Conservation (phyloP, 1,140 invertebrate species). For the Paraescarpia echinospica region DNA sequence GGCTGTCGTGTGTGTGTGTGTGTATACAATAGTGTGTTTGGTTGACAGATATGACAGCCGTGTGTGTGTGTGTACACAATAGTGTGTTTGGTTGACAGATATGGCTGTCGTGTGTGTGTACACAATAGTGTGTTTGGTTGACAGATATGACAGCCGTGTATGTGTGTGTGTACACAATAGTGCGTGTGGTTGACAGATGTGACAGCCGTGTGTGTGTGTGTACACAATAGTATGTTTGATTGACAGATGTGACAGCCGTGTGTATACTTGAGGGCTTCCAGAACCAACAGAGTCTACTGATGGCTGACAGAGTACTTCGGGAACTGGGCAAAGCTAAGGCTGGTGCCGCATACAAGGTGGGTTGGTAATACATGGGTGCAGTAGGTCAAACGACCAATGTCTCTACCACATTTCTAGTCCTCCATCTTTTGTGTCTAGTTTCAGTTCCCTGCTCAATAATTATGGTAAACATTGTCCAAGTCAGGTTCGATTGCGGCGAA, state of each 20-base stretch:
- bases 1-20: no score
- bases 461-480: background rate
- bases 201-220: background rate
- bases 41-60: no score
- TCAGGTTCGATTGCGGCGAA: no score
- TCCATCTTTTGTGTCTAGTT: no score
- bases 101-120: background rate
- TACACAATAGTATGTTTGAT: background rate
- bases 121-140: background rate
- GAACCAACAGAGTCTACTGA: constrained; percentile 74
- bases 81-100: no score
- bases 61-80: no score
- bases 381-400: no score
- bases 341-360: constrained; percentile 49
- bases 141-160: background rate
- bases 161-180: background rate
- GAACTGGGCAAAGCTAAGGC: constrained; percentile 63
- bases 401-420: no score
- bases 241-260: constrained; percentile 80
- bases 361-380: constrained; percentile 1
- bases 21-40: background rate
- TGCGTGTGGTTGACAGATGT: background rate
- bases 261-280: constrained; percentile 88
- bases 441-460: no score
- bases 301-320: constrained; percentile 85